A percentile compares a stretch with the other conserved stretches of the same genome.
phyloP scores from a whole-genome alignment of 1,140 invertebrate species.

The Danaus plexippus region DNA sequence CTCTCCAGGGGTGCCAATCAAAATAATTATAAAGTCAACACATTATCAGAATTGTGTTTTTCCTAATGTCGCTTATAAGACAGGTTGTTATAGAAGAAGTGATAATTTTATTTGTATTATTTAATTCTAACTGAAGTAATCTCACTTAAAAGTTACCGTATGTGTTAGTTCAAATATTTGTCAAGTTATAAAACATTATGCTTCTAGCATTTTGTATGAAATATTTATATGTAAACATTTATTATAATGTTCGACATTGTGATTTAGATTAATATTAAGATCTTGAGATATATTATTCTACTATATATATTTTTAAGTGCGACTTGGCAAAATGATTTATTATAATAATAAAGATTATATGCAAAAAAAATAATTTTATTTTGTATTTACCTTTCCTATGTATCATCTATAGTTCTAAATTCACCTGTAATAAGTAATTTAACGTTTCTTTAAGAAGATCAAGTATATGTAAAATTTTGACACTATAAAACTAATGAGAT shows the following conservation, averaged over 20 bases:
- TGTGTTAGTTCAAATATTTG: constrained; percentile 29
- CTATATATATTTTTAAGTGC: constrained; percentile 22
- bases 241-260: constrained; percentile 28
- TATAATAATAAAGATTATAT: constrained; percentile 30
- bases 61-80: no score
- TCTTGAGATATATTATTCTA: constrained; percentile 23
- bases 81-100: no score
- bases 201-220: constrained; percentile 23
- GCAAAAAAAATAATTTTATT: constrained; percentile 14
- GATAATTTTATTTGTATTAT: constrained; percentile 11
- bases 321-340: constrained; percentile 26
- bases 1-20: constrained; percentile 40
- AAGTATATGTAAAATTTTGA: no score
- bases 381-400: not conserved
- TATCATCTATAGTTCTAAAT: no score
- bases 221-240: constrained; percentile 17
- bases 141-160: constrained; percentile 38
- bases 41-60: no score
- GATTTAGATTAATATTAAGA: constrained; percentile 35
- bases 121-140: constrained; percentile 27
- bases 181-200: constrained; percentile 3
- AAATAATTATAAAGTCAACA: constrained; percentile 2
- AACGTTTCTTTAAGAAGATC: no score
- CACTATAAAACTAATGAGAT: no score
- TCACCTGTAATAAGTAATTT: no score